These are phyloP conservation scores for Drosophila nigrodunni DNA, from an alignment of 1,140 invertebrate species.

Conservation along the genomic window DNA sequence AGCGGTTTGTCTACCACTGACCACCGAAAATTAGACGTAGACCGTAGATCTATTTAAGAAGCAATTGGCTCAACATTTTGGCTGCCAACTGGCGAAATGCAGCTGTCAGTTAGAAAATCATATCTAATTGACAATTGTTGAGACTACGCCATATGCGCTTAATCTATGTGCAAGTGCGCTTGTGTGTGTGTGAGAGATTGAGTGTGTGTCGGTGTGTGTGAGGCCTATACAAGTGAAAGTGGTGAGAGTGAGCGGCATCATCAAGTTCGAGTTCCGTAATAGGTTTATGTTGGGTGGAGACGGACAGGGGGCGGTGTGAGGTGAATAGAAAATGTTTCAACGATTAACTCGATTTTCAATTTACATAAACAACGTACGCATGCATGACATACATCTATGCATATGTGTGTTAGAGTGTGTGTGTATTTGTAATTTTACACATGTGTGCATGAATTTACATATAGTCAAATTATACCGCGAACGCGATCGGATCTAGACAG, in stretches of 20 bases:
- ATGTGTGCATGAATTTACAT: slow-evolving; percentile 51
- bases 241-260: slow-evolving; percentile 60
- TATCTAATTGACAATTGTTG: slow-evolving; percentile 68
- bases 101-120: slow-evolving; percentile 24
- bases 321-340: slow-evolving; percentile 50
- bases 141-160: slow-evolving; percentile 44
- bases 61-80: slow-evolving; percentile 5
- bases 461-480: slow-evolving; percentile 63
- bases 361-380: background rate
- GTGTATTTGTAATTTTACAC: slow-evolving; percentile 11
- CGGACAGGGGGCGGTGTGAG: too few species aligned
- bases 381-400: background rate
- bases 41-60: background rate
- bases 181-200: slow-evolving; percentile 1
- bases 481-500: slow-evolving; percentile 35
- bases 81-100: slow-evolving; percentile 18
- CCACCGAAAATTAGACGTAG: background rate
- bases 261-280: slow-evolving; percentile 69
- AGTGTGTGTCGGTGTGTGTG: slow-evolving; percentile 1
- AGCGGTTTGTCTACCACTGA: slow-evolving; percentile 27
- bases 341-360: slow-evolving; percentile 17
- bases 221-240: slow-evolving; percentile 71
- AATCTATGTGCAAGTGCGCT: background rate
- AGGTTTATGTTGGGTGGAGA: slow-evolving; percentile 14
- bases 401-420: slow-evolving; percentile 1